These are phyloP conservation scores for Hippocampus mohnikei DNA, from an alignment of 2,113 vertebrate genomes.

Conservation along the genomic window DNA sequence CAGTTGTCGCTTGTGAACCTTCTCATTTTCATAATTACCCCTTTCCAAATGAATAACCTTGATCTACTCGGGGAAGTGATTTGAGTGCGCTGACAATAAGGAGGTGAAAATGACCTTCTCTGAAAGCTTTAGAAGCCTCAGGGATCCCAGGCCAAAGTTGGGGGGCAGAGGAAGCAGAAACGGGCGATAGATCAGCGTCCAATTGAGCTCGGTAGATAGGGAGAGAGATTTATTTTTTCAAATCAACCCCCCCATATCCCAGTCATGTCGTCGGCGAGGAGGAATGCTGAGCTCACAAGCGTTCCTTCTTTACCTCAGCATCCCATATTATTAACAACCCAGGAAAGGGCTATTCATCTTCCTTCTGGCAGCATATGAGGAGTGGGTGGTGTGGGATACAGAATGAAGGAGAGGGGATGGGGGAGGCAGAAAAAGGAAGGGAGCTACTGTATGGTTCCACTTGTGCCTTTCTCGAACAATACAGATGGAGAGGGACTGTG, in stretches of 20 bases:
- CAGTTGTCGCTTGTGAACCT: slow-evolving; percentile 39
- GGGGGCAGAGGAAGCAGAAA: slow-evolving; percentile 27
- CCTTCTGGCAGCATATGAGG: slow-evolving; percentile 51
- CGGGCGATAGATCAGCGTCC: slow-evolving; percentile 22
- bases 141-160: slow-evolving; percentile 11
- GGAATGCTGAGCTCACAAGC: slow-evolving; percentile 73
- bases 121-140: slow-evolving; percentile 52
- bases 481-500: slow-evolving; percentile 44
- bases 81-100: slow-evolving; percentile 51
- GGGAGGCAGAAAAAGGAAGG: slow-evolving; percentile 21
- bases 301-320: slow-evolving; percentile 62
- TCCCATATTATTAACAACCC: slow-evolving; percentile 72
- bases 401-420: slow-evolving; percentile 35
- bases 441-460: slow-evolving; percentile 24
- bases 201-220: slow-evolving; percentile 42
- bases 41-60: slow-evolving; percentile 62
- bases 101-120: slow-evolving; percentile 48
- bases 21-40: slow-evolving; percentile 62
- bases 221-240: slow-evolving; percentile 14
- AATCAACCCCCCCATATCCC: slow-evolving; percentile 33
- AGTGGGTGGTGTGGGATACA: slow-evolving; percentile 35
- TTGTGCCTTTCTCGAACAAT: slow-evolving; percentile 54
- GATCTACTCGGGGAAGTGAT: slow-evolving; percentile 57
- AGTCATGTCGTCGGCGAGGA: slow-evolving; percentile 68
- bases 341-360: slow-evolving; percentile 66